These are phyloP conservation scores for Drosophila sucinea DNA, from an alignment of 1,140 invertebrate species.

Conservation along the genomic window DNA sequence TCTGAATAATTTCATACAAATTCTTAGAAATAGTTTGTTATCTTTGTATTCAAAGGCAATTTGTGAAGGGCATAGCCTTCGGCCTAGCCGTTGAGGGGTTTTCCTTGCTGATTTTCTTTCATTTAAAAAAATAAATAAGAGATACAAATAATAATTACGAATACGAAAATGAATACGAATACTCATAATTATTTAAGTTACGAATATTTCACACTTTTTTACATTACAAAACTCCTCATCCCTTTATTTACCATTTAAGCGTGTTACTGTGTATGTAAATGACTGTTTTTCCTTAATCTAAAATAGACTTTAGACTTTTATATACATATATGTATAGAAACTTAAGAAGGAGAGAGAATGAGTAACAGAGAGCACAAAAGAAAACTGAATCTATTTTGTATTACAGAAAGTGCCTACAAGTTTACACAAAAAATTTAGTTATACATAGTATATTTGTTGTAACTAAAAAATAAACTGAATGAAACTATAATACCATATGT, in stretches of 20 bases:
- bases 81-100: constrained; percentile 5
- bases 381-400: constrained; percentile 18
- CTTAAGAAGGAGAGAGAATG: constrained; percentile 11
- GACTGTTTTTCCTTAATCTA: constrained; percentile 53
- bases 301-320: constrained; percentile 40
- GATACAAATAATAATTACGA: constrained; percentile 4
- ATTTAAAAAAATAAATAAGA: constrained; percentile 15
- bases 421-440: constrained; percentile 43
- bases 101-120: constrained; percentile 32
- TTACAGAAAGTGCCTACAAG: constrained; percentile 52
- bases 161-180: constrained; percentile 52
- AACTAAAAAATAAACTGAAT: constrained; percentile 67
- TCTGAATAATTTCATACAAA: no score
- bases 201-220: constrained; percentile 30
- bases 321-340: constrained; percentile 19
- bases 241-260: constrained; percentile 23
- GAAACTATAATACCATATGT: constrained; percentile 30
- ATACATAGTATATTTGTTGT: constrained; percentile 53
- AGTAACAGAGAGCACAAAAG: constrained; percentile 8
- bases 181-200: constrained; percentile 62
- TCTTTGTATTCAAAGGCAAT: not conserved
- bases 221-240: constrained; percentile 11
- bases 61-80: not conserved
- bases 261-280: constrained; percentile 27
- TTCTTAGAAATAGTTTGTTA: no score